Conservation (phyloP, 2,797 vertebrate genomes). For the Natrix natrix region DNA sequence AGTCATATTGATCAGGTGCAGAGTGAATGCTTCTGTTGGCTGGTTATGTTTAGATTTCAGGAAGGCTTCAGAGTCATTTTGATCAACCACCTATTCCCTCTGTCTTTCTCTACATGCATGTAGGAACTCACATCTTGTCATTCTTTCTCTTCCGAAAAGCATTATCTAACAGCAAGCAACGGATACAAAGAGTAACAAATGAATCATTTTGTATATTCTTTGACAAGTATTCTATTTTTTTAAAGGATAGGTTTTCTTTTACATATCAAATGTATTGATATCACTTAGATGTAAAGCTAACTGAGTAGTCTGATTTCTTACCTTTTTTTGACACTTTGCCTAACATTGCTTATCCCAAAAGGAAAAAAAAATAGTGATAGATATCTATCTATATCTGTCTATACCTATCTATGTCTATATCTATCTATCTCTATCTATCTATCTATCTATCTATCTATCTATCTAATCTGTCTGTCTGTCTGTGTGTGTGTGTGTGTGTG, state of each 20-base stretch:
- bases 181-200: neutral
- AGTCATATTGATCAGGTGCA: neutral
- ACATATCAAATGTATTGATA: neutral
- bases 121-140: neutral
- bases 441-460: too few relatives aligned
- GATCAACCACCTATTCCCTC: neutral
- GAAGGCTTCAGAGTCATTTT: neutral
- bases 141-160: neutral
- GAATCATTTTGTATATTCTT: neutral
- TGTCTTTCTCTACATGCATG: neutral
- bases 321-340: neutral
- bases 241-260: neutral
- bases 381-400: neutral
- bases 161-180: neutral
- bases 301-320: neutral
- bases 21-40: constrained; percentile 26
- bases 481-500: too few relatives aligned
- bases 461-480: too few relatives aligned
- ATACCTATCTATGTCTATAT: too few relatives aligned
- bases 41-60: constrained; percentile 12
- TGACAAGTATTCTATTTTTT: neutral
- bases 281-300: neutral
- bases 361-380: neutral
- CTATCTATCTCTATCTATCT: too few relatives aligned
- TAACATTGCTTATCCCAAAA: neutral